Conservation (phyloP, 1,140 invertebrate species). For the Drosophila nebulosa region DNA sequence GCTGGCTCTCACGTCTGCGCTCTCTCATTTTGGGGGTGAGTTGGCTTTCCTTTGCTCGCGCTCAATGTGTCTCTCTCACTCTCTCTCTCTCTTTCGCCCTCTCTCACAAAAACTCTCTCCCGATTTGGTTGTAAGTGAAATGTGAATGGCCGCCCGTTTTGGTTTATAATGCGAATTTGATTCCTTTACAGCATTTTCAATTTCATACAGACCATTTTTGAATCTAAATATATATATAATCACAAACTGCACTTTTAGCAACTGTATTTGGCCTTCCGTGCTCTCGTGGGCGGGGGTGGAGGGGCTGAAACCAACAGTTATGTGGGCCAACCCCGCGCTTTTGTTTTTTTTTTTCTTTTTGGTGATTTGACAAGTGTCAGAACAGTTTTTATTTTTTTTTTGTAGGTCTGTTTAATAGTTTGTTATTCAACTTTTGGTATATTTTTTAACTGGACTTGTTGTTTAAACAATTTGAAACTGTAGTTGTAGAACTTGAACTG, state of each 20-base stretch:
- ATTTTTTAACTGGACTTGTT: not conserved
- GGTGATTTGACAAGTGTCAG: not conserved
- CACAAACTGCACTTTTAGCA: not conserved
- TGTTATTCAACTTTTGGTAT: not conserved
- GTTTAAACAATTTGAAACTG: not conserved
- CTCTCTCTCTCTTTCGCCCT: not conserved
- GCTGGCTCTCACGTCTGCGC: constrained; percentile 38
- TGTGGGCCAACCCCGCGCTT: not conserved
- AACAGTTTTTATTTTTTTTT: not conserved
- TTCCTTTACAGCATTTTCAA: constrained; percentile 27
- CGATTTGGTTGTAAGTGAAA: constrained; percentile 1
- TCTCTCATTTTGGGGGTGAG: constrained; percentile 31
- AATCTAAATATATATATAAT: not conserved
- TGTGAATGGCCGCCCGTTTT: constrained; percentile 52
- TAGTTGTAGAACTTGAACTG: not conserved
- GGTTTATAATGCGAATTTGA: constrained; percentile 44
- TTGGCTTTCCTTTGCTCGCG: not conserved
- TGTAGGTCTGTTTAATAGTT: not conserved
- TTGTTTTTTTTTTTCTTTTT: not conserved
- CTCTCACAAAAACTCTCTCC: constrained; percentile 7
- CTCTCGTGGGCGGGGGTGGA: not conserved
- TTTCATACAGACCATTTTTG: not conserved
- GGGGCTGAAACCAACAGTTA: not conserved
- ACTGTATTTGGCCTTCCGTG: too few relatives aligned
- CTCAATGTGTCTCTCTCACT: too few relatives aligned